A percentile compares a stretch with the other conserved stretches of the same genome.
phyloP scores from a whole-genome alignment of 2,797 vertebrate genomes.

The Melanogrammus aeglefinus region DNA sequence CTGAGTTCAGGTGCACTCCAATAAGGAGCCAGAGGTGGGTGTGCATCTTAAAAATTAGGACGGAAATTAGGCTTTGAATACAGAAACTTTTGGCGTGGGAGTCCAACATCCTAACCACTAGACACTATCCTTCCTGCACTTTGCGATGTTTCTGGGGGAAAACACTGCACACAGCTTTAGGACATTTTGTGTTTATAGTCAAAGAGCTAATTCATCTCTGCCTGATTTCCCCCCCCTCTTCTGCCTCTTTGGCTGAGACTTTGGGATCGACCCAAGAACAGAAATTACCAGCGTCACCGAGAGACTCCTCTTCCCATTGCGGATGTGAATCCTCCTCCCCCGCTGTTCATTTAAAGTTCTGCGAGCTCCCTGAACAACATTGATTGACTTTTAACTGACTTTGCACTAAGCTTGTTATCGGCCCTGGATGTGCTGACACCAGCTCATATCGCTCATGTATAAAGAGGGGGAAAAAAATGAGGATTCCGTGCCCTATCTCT shows the following conservation, averaged over 20 bases:
- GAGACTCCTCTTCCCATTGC: neutral
- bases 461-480: neutral
- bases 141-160: neutral
- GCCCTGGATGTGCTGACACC: conserved; percentile 55
- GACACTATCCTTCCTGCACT: too few relatives aligned
- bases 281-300: neutral
- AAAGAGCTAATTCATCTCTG: neutral
- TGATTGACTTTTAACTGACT: conserved; percentile 66
- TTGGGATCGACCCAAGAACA: neutral
- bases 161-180: neutral
- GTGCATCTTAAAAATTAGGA: too few relatives aligned
- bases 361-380: conserved; percentile 46
- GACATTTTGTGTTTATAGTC: neutral
- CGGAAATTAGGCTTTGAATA: neutral
- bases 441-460: conserved; percentile 38
- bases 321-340: neutral
- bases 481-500: conserved; percentile 24
- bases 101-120: neutral
- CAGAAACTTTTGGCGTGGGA: neutral
- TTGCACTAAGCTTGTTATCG: conserved; percentile 51
- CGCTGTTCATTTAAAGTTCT: conserved; percentile 41
- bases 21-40: neutral
- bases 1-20: neutral
- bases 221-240: neutral
- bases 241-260: neutral